Evolutionary conservation across 2,888 invertebrate species (phyloP).

Genomic region (Hypomecis atomaria): DNA sequence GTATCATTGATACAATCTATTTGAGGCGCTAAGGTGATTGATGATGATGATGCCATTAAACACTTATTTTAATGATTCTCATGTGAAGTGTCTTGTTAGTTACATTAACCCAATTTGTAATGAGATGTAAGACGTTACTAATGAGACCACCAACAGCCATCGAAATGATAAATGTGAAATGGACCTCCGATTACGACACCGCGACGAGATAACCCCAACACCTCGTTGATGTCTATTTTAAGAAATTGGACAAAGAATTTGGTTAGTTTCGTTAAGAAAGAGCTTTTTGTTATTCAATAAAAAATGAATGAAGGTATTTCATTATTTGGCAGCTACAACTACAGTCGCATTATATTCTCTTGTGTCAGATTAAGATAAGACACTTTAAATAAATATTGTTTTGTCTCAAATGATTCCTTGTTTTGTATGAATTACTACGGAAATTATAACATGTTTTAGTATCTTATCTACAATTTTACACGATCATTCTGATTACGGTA

Average conservation of each 20-base stretch:
- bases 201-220: constrained; percentile 23
- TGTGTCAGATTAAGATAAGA: too few relatives aligned
- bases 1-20: too few relatives aligned
- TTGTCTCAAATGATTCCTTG: too few relatives aligned
- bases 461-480: too few relatives aligned
- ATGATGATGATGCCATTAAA: neutral
- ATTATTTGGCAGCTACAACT: too few relatives aligned
- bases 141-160: constrained; percentile 30
- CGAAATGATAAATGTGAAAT: constrained; percentile 27
- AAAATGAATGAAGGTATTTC: too few relatives aligned
- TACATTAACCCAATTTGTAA: constrained; percentile 29
- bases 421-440: too few relatives aligned
- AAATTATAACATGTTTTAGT: too few relatives aligned
- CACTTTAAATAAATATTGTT: too few relatives aligned
- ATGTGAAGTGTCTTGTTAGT: constrained; percentile 22
- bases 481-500: too few relatives aligned
- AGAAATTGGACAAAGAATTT: constrained; percentile 16
- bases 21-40: too few relatives aligned
- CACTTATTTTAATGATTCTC: constrained; percentile 13
- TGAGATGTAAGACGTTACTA: constrained; percentile 31
- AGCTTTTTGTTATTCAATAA: neutral
- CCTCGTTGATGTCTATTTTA: constrained; percentile 8
- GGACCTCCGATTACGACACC: constrained; percentile 20
- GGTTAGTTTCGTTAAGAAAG: neutral
- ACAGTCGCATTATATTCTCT: too few relatives aligned